Conservation (phyloP, 2,113 vertebrate genomes). For the Heloderma charlesbogerti region DNA sequence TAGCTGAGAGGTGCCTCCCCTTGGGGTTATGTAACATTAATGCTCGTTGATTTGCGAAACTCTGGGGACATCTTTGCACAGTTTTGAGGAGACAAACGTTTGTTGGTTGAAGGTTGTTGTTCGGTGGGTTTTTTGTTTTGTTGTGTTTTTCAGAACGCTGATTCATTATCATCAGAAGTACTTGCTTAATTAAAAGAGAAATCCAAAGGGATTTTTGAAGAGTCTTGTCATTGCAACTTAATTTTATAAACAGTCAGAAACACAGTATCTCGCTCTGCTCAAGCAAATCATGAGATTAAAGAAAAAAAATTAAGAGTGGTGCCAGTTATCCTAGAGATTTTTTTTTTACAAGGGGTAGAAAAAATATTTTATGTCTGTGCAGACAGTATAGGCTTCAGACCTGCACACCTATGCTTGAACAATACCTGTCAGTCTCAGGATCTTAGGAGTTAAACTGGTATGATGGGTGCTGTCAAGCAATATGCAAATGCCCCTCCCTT, state of each 20-base stretch:
- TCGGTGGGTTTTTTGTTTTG: neutral
- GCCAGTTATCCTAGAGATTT: neutral
- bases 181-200: conserved; percentile 65
- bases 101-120: conserved; percentile 39
- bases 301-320: neutral
- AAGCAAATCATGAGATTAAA: neutral
- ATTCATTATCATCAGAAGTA: conserved; percentile 68
- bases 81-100: conserved; percentile 69
- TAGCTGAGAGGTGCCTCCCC: conserved; percentile 53
- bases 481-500: neutral
- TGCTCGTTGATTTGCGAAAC: conserved; percentile 68
- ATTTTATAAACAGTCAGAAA: conserved; percentile 60
- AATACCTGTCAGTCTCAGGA: neutral
- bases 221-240: conserved; percentile 57
- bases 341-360: neutral
- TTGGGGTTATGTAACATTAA: conserved; percentile 64
- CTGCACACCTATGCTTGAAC: neutral
- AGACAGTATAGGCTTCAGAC: neutral
- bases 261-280: conserved; percentile 27
- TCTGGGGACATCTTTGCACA: conserved; percentile 60
- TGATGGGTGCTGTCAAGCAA: neutral
- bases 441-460: neutral
- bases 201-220: conserved; percentile 66
- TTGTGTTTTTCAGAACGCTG: conserved; percentile 22
- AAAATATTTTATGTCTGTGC: neutral